Evolutionary conservation across 2,113 vertebrate genomes (phyloP).

Genomic region (Camelus dromedarius): DNA sequence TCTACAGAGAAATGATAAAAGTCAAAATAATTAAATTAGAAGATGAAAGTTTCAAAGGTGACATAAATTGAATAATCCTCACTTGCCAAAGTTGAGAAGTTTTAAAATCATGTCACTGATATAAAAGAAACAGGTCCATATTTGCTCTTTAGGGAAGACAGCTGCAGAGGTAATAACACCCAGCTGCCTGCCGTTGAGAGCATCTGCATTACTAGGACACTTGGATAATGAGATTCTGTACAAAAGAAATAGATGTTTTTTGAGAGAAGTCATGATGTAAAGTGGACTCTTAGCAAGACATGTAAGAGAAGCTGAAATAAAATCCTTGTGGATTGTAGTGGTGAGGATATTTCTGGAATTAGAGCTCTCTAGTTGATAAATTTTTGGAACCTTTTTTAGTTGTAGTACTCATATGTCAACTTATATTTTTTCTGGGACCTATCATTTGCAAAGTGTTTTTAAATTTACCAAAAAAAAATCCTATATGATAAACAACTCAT

Average conservation of each 20-base stretch:
- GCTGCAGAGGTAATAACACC: not conserved
- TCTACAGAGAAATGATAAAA: slow-evolving; percentile 46
- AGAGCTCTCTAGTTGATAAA: not conserved
- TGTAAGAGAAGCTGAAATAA: not conserved
- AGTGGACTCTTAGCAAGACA: slow-evolving; percentile 38
- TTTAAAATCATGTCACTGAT: not conserved
- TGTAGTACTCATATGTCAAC: not conserved
- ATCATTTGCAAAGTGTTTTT: not conserved
- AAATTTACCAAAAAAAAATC: not conserved
- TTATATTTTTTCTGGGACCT: not conserved
- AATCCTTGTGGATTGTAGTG: not conserved
- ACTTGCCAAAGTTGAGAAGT: slow-evolving; percentile 39
- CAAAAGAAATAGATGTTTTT: slow-evolving; percentile 11
- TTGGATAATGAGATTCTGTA: slow-evolving; percentile 37
- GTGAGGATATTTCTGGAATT: not conserved
- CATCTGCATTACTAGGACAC: not conserved
- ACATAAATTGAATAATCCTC: slow-evolving; percentile 9
- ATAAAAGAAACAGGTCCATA: not conserved
- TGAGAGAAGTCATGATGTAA: not conserved
- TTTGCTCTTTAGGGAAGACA: slow-evolving; percentile 11
- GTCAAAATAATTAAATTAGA: slow-evolving; percentile 60
- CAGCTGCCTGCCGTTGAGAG: not conserved
- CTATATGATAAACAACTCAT: not conserved
- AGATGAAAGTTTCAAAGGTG: not conserved
- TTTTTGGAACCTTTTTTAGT: not conserved